These are phyloP conservation scores for Phaethon lepturus DNA, from an alignment of 2,113 vertebrate species.

Conservation along the genomic window DNA sequence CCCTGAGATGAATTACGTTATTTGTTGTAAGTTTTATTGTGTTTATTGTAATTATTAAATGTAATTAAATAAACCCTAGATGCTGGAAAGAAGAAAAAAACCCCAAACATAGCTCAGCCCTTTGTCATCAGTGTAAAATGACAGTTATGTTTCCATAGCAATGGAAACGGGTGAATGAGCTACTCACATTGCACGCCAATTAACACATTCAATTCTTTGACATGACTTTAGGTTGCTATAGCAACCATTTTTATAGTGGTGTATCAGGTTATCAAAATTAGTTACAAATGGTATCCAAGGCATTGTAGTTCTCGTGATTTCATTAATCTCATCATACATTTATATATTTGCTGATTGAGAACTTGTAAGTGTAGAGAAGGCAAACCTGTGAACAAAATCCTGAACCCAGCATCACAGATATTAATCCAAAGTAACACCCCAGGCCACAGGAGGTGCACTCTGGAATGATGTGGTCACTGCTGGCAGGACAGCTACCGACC, in stretches of 20 bases:
- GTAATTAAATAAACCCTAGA: not conserved
- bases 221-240: conserved; percentile 54
- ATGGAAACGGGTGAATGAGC: conserved; percentile 50
- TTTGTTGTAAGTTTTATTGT: no score
- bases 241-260: conserved; percentile 33
- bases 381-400: not conserved
- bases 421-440: not conserved
- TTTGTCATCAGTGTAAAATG: conserved; percentile 33
- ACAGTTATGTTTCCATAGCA: conserved; percentile 74
- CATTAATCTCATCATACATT: not conserved
- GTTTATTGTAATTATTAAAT: not conserved
- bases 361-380: not conserved
- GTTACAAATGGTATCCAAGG: not conserved
- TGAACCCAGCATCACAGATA: not conserved
- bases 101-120: not conserved
- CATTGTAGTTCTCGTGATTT: not conserved
- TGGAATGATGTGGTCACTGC: not conserved
- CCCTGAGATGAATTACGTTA: not conserved
- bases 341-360: not conserved
- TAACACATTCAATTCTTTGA: conserved; percentile 52
- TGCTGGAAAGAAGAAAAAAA: not conserved
- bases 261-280: conserved; percentile 42
- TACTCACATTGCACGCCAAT: conserved; percentile 53
- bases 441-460: not conserved
- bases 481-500: fast-evolving